Evolutionary conservation across 2,888 invertebrate genomes (phyloP).

Genomic region (Zygothrica quintamaculata): DNA sequence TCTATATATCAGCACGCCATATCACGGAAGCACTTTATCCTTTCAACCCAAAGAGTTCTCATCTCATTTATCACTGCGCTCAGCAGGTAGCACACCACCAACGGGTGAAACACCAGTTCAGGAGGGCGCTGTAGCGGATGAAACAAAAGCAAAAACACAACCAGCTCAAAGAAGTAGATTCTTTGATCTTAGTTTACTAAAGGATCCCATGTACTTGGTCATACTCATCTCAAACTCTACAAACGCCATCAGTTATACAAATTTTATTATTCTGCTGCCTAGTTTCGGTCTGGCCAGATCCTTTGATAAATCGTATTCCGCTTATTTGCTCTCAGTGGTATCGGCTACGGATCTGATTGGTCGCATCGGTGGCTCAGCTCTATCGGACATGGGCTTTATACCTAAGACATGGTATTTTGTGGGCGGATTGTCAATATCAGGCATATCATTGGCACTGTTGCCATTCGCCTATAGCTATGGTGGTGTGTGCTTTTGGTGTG

Average conservation of each 20-base stretch:
- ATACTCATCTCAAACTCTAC: slow-evolving; percentile 94
- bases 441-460: slow-evolving; percentile 89
- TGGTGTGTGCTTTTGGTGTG: slow-evolving; percentile 89
- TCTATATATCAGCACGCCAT: slow-evolving; percentile 93
- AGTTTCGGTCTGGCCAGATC: slow-evolving; percentile 89
- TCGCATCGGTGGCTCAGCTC: slow-evolving; percentile 92
- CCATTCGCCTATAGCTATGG: slow-evolving; percentile 89
- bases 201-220: slow-evolving; percentile 92
- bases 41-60: slow-evolving; percentile 91
- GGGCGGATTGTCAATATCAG: slow-evolving; percentile 91
- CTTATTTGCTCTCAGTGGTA: slow-evolving; percentile 91
- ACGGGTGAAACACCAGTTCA: slow-evolving; percentile 63
- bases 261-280: slow-evolving; percentile 92
- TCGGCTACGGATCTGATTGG: slow-evolving; percentile 92
- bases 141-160: slow-evolving; percentile 30
- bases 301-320: slow-evolving; percentile 89
- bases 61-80: slow-evolving; percentile 90
- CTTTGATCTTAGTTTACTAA: slow-evolving; percentile 90
- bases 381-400: slow-evolving; percentile 90
- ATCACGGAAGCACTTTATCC: slow-evolving; percentile 93
- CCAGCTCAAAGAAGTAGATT: slow-evolving; percentile 85
- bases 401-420: slow-evolving; percentile 94
- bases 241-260: slow-evolving; percentile 94
- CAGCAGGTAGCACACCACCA: slow-evolving; percentile 86
- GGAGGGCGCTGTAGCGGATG: slow-evolving; percentile 53